phyloP scores from a whole-genome alignment of 1,140 invertebrate genomes.

The Matsumurasca onukii region DNA sequence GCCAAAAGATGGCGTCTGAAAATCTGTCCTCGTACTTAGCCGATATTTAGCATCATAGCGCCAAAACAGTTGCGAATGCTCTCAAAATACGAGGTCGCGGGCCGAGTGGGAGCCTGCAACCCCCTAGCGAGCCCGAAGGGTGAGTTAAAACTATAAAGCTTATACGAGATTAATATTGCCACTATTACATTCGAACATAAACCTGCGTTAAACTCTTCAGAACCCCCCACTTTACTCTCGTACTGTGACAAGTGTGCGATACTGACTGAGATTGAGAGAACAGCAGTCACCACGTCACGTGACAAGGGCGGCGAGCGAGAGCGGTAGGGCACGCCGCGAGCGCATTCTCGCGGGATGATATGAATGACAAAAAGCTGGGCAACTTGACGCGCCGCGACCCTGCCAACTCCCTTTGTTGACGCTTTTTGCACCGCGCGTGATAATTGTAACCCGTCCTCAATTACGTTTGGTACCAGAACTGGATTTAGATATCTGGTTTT shows the following conservation, averaged over 20 bases:
- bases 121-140: no score
- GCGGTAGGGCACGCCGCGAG: no score
- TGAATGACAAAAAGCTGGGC: conserved; percentile 3
- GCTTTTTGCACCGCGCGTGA: conserved; percentile 12
- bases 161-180: no score
- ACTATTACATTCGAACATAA: no score
- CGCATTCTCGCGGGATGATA: not conserved
- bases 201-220: no score
- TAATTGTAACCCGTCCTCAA: conserved; percentile 17
- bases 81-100: no score
- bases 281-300: not conserved
- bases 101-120: no score
- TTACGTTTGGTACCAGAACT: conserved; percentile 24
- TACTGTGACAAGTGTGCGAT: not conserved
- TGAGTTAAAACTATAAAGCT: no score
- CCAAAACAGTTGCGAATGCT: no score
- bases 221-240: not conserved
- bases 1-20: no score
- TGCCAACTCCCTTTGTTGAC: conserved; percentile 18
- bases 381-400: not conserved
- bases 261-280: not conserved
- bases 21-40: no score
- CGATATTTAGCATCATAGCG: no score
- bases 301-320: not conserved
- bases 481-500: conserved; percentile 26